Evolutionary conservation across 2,797 vertebrate species (phyloP).

Genomic region (Tamandua tetradactyla): DNA sequence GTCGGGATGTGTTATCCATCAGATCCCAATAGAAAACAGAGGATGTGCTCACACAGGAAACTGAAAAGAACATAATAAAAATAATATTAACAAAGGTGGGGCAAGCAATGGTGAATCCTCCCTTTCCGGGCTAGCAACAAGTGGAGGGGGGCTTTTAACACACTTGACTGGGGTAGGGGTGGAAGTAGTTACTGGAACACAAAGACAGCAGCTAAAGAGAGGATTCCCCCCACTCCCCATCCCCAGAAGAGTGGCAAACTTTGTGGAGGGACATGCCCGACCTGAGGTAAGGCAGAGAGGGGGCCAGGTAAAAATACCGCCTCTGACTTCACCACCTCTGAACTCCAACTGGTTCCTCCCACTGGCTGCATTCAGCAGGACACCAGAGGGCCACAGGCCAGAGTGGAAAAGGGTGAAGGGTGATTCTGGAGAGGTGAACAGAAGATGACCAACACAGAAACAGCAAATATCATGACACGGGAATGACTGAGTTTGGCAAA

Average conservation of each 20-base stretch:
- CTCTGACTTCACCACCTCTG: not conserved
- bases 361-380: not conserved
- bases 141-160: no score
- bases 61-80: not conserved
- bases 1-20: not conserved
- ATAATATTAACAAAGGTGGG: not conserved
- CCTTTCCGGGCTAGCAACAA: not conserved
- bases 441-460: not conserved
- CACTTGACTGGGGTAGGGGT: not conserved
- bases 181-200: not conserved
- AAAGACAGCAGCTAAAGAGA: not conserved
- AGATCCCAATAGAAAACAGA: not conserved
- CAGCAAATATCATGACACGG: not conserved
- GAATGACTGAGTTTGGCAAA: not conserved
- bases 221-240: no score
- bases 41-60: not conserved
- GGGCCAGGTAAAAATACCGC: not conserved
- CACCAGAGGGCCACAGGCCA: fast-evolving
- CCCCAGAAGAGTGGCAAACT: no score
- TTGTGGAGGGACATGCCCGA: not conserved
- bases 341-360: not conserved
- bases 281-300: not conserved
- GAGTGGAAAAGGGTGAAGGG: no score
- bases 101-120: no score
- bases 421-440: no score